Evolutionary conservation across 2,888 invertebrate genomes (phyloP), one percentile per base, ranked within the genome.

Genomic region (Lasioglossum pauxillum): DNA sequence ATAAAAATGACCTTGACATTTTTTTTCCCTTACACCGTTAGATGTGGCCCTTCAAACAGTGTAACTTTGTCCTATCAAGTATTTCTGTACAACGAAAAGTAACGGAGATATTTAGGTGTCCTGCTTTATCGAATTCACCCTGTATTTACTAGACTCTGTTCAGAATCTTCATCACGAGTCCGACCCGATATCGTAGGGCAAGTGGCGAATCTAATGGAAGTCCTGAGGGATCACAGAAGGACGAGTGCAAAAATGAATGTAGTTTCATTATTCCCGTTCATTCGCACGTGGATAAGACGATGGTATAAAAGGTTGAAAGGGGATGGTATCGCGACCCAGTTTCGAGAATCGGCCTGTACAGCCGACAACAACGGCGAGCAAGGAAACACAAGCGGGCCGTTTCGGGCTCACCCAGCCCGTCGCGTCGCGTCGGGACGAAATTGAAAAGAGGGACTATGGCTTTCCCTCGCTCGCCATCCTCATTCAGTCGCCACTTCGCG

Each of bases 401-500:
- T 78, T 78, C 71, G 53, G 53, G 41, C 71, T 46, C 19, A 23
- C 64, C 35, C 60, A 46, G 44, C 4, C 35, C 57, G 44, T 44
- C 38, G 46, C 7, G 35, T 16, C 57, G n/a, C 23, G n/a, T 27
- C 60, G 38, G 46, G 75, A 35, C n/a, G 38, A 75, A 57, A 78
- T 82, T 78, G 78, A 78, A 85, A 80, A 79, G 79, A 75, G 79
- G 76, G 69, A 46, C 80, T 44, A 49, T 31, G 64, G 67, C 41
- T 83, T 71, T 64, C 27, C 44, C 44, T 71, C 31, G 74, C 60
- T 71, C 78, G 71, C 78, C 57, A 77, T 69, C 69, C 77, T 77
- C 83, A 71, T 83, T 81, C 75, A 75, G 78, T 60, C 80, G 77
- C 83, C 85, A 83, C 73, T 87, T 81, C 73, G 83, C 83, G 78